Evolutionary conservation across 2,113 vertebrate genomes (phyloP), one percentile per base, ranked within the genome.

Genomic region (Eulemur macaco): DNA sequence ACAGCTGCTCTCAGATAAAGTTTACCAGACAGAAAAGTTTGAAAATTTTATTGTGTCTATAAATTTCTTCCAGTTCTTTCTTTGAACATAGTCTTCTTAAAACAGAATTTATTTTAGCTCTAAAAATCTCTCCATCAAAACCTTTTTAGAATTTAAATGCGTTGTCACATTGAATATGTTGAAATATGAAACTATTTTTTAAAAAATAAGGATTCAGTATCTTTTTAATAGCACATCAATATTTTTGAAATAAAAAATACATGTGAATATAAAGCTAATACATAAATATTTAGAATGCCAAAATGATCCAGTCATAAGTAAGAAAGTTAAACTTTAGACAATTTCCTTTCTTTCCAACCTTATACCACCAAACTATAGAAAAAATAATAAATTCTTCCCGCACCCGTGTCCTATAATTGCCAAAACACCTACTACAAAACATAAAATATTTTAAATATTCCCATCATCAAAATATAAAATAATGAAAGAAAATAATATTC

Each of bases 51-150:
- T 50, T 93, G 15, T 37, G 15, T 50, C 54, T 78, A 31, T 11
- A 83, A 73, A 15, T 71, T 69, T 58, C 68, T 9, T 68, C 13
- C 83, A 39, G 2, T 81, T 93, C 45, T 71, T 86, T 84, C 52
- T 92, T 94, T 81, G n/a, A 88, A 80, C 54, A 91, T 74, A 47
- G 64, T 92, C 10, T 63, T 84, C 34, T 69, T 93, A 60, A 91
- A 90, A 50, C 17, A 39, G 4, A 8, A 86, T 84, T 68, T 60
- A 71, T 82, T 77, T 89, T 81, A 89, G 6, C 8, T 58, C 15
- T 39, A 88, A 95, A 93, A 82, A 47, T 42, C 8, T 63, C 56
- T 64, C 34, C 17, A 66, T 73, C 25, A 87, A 86, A 89, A 84
- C 6, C 0, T 8, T 80, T 89, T 94, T 31, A 20, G 4, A 58